A percentile compares a stretch with the other conserved stretches of the same genome.
These are phyloP conservation scores for Pseudopleuronectes americanus DNA, from an alignment of 2,797 vertebrate genomes.

Conservation along the genomic window DNA sequence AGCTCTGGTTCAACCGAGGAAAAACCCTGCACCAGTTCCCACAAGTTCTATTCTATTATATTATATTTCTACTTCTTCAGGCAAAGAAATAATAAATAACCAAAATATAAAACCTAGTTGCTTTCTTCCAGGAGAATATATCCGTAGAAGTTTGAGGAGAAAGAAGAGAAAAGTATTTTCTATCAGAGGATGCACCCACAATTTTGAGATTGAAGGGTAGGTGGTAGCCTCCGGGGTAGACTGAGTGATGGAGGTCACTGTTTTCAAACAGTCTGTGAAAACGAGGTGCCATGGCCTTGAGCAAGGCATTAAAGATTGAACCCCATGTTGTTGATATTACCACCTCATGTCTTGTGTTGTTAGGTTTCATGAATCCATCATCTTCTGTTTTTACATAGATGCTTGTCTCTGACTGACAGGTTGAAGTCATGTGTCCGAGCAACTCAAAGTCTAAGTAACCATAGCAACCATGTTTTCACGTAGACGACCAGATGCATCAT, in stretches of 20 bases:
- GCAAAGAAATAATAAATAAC: not conserved
- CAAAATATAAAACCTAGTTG: no score
- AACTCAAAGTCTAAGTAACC: not conserved
- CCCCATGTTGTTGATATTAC: conserved; percentile 17
- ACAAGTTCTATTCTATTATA: not conserved
- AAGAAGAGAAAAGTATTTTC: no score
- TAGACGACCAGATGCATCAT: no score
- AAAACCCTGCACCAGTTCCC: not conserved
- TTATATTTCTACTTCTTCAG: not conserved
- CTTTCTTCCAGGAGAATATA: no score
- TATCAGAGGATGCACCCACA: conserved; percentile 8
- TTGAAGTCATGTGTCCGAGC: no score
- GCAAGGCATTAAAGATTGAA: conserved; percentile 4
- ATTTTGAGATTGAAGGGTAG: conserved; percentile 30
- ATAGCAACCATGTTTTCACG: not conserved
- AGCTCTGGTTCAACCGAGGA: no score
- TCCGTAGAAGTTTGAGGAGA: no score
- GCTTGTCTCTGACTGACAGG: not conserved
- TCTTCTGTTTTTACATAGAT: not conserved
- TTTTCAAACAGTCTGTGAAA: conserved; percentile 33
- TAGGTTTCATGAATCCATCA: conserved; percentile 6
- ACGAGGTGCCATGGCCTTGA: conserved; percentile 15
- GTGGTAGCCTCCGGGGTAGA: conserved; percentile 22
- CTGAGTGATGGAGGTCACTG: conserved; percentile 19
- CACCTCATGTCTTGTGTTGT: conserved; percentile 5